Evolutionary conservation across 2,113 vertebrate species (phyloP).

Genomic region (Taxidea taxus): DNA sequence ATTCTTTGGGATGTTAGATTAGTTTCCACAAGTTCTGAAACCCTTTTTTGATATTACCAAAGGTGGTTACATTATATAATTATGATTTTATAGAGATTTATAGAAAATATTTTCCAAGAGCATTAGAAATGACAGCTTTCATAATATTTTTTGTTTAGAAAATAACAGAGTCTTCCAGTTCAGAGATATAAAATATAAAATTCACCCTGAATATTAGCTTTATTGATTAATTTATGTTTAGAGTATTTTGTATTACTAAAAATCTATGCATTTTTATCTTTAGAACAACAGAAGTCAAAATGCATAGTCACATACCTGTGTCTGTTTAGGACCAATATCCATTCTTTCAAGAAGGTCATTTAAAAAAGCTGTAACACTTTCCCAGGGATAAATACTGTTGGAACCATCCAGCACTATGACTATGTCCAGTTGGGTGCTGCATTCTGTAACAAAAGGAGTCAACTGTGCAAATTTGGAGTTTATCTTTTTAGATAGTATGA

Average conservation of each 20-base stretch:
- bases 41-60: neutral
- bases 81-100: neutral
- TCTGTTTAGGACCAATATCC: conserved; percentile 89
- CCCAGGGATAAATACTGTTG: conserved; percentile 98
- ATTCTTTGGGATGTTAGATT: neutral
- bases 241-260: neutral
- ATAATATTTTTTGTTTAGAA: conserved; percentile 21
- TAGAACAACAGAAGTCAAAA: neutral
- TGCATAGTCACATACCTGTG: conserved; percentile 85
- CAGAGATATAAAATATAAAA: neutral
- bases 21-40: neutral
- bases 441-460: conserved; percentile 85
- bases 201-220: neutral
- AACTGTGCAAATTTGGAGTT: neutral
- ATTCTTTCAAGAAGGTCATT: conserved; percentile 89
- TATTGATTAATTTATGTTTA: neutral
- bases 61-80: neutral
- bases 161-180: neutral
- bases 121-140: neutral
- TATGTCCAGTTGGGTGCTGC: conserved; percentile 91
- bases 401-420: conserved; percentile 97
- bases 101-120: neutral
- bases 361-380: conserved; percentile 89
- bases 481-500: neutral
- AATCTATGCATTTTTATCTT: fast-evolving